Conservation (phyloP, 2,797 vertebrate genomes). For the Eulemur coronatus region DNA sequence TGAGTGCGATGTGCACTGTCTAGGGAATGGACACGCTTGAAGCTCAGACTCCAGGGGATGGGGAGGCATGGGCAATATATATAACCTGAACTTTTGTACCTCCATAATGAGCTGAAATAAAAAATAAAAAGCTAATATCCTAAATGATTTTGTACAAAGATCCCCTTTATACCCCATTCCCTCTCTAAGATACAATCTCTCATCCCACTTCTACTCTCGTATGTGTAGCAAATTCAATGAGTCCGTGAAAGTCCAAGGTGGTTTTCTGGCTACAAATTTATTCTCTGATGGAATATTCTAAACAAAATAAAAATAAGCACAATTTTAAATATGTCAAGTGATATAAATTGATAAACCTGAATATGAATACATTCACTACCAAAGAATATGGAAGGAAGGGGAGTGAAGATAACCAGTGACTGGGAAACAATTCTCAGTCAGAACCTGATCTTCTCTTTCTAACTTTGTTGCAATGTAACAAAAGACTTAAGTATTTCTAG, state of each 20-base stretch:
- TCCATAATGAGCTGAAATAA: no score
- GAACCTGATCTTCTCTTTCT: neutral
- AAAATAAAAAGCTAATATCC: neutral
- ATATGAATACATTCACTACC: neutral
- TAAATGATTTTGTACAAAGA: neutral
- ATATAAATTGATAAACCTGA: neutral
- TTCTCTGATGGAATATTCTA: neutral
- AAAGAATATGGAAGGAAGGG: neutral
- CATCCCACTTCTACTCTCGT: neutral
- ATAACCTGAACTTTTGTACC: no score
- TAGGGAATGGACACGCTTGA: no score
- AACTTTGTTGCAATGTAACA: neutral
- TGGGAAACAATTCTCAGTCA: neutral
- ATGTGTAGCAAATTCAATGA: neutral
- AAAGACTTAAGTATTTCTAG: neutral
- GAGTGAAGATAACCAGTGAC: neutral
- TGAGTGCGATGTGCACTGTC: no score
- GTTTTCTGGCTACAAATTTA: neutral
- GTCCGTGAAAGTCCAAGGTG: neutral
- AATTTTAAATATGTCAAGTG: neutral
- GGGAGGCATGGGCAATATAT: no score
- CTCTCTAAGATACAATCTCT: neutral
- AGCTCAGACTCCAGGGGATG: no score
- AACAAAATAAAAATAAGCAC: neutral
- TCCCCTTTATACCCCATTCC: neutral